Conservation (phyloP, 1,140 invertebrate genomes). For the Bacillus rossius region DNA sequence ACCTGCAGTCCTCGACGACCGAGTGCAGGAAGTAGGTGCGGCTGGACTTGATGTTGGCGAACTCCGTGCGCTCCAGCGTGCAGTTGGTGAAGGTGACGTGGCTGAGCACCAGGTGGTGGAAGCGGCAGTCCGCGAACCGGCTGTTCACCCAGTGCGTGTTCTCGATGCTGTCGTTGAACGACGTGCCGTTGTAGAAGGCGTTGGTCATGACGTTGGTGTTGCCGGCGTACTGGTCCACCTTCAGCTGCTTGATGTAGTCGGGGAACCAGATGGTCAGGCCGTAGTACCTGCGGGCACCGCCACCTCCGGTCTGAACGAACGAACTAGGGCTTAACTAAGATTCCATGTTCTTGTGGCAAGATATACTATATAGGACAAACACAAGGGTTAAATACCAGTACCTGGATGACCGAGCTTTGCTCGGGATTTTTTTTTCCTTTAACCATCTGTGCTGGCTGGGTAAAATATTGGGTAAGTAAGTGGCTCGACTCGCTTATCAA, state of each 20-base stretch:
- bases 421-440: too few species aligned
- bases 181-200: constrained; percentile 27
- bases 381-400: too few species aligned
- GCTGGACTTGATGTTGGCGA: constrained; percentile 44
- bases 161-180: constrained; percentile 43
- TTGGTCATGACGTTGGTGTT: constrained; percentile 26
- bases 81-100: constrained; percentile 45
- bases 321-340: too few species aligned
- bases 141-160: constrained; percentile 43
- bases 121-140: constrained; percentile 42
- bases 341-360: too few species aligned
- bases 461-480: too few species aligned
- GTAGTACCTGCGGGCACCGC: constrained; percentile 42
- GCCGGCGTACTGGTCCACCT: not conserved
- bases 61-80: constrained; percentile 40
- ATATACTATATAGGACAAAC: too few species aligned
- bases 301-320: too few species aligned
- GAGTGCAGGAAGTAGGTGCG: constrained; percentile 43
- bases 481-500: too few species aligned
- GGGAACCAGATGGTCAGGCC: constrained; percentile 52
- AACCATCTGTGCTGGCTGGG: too few species aligned
- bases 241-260: constrained; percentile 44
- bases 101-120: constrained; percentile 44
- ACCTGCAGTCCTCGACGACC: constrained; percentile 37
- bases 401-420: too few species aligned